Percentiles rank a stretch among this genome's conserved stretches.
Conservation (phyloP, 2,888 invertebrate genomes). For the Phalera bucephala region DNA sequence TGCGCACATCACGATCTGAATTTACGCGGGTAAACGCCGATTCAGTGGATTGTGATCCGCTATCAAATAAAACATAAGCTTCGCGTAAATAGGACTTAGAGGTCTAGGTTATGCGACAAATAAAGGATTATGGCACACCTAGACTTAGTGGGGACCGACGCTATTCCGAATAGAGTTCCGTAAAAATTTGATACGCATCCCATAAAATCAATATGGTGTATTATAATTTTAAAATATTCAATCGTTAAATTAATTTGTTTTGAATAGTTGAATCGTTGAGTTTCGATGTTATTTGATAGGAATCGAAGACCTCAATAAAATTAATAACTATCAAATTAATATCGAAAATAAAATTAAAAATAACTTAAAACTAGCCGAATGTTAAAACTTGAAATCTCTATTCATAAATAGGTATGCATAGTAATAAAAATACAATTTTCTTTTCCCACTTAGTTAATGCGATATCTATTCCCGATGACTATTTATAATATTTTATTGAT, state of each 20-base stretch:
- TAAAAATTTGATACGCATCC: neutral
- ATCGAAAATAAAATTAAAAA: conserved; percentile 21
- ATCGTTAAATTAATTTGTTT: conserved; percentile 14
- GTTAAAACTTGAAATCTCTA: conserved; percentile 39
- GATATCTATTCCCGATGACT: conserved; percentile 43
- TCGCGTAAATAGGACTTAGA: neutral
- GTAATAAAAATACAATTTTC: conserved; percentile 53
- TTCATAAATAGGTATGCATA: conserved; percentile 25
- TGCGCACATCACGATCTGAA: conserved; percentile 36
- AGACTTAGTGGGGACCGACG: too few relatives aligned
- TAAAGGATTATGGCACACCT: neutral
- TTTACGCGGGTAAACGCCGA: conserved; percentile 39
- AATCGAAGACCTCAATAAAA: conserved; percentile 28
- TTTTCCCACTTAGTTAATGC: conserved; percentile 49
- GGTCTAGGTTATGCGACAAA: neutral
- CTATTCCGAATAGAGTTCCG: neutral
- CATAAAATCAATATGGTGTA: neutral
- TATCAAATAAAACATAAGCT: conserved; percentile 9
- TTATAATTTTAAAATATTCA: conserved; percentile 6
- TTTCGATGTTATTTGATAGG: conserved; percentile 22
- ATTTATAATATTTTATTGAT: conserved; percentile 62
- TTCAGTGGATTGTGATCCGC: conserved; percentile 30
- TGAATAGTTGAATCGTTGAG: conserved; percentile 7
- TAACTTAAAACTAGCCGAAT: conserved; percentile 20
- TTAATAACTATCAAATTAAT: conserved; percentile 30